A percentile compares a stretch with the other conserved stretches of the same genome.
Conservation (phyloP, 2,888 invertebrate species). For the Cenopis cana region DNA sequence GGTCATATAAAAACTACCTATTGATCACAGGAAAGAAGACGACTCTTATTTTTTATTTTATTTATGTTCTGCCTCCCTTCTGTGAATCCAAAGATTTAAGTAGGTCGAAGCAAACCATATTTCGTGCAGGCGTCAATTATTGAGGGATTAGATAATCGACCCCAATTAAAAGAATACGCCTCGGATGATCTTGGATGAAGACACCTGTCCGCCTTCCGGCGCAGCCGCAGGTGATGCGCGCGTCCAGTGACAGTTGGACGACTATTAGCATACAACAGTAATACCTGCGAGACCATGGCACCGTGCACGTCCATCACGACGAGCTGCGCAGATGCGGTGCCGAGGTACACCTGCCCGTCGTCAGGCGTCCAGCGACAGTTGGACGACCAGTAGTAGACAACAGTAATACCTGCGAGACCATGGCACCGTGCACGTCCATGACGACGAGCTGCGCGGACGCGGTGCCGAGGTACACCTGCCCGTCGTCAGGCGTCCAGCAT, state of each 20-base stretch:
- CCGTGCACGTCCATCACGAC: slow-evolving; percentile 99
- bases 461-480: slow-evolving; percentile 98
- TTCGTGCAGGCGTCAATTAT: too few species aligned
- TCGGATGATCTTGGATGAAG: too few species aligned
- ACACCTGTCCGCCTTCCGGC: neutral
- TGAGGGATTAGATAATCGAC: too few species aligned
- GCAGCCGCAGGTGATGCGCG: neutral
- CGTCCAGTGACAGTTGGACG: slow-evolving; percentile 9
- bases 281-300: slow-evolving; percentile 95
- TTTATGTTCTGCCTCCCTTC: too few species aligned
- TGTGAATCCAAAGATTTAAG: too few species aligned
- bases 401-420: slow-evolving; percentile 91
- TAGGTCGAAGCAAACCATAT: too few species aligned
- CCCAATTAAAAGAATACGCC: too few species aligned
- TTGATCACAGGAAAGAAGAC: too few species aligned
- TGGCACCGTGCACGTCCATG: slow-evolving; percentile 98
- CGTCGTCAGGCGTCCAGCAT: slow-evolving; percentile 99
- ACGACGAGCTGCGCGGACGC: slow-evolving; percentile 97
- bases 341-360: slow-evolving; percentile 98
- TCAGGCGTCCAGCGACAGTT: slow-evolving; percentile 99
- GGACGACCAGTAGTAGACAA: slow-evolving; percentile 7
- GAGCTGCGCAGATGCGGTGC: slow-evolving; percentile 96
- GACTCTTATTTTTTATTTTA: too few species aligned
- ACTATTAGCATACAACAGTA: slow-evolving; percentile 5
- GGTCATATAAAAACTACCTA: too few species aligned